Conservation (phyloP, 2,113 vertebrate species). For the Melanocharis versteri region DNA sequence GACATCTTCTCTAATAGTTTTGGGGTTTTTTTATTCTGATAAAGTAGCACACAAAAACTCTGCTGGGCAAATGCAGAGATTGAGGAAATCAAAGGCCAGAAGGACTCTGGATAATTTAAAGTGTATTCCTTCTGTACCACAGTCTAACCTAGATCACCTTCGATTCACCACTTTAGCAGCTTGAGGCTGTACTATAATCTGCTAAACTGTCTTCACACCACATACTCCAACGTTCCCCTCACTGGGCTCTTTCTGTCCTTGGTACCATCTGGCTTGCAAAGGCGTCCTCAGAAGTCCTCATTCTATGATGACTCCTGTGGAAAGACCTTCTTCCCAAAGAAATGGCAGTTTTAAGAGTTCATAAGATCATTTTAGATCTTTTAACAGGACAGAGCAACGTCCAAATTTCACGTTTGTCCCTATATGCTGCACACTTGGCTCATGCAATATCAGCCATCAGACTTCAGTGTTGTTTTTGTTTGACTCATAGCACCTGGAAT, state of each 20-base stretch:
- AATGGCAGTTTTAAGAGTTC: neutral
- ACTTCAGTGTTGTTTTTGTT: neutral
- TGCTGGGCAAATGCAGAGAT: neutral
- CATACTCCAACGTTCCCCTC: neutral
- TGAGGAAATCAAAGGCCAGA: neutral
- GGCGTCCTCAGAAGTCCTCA: slow-evolving; percentile 3
- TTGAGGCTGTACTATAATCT: neutral
- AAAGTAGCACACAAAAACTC: neutral
- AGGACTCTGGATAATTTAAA: neutral
- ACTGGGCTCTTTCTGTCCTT: slow-evolving; percentile 29
- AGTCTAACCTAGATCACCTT: slow-evolving; percentile 37
- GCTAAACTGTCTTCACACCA: neutral
- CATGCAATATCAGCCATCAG: neutral
- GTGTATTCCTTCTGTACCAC: neutral
- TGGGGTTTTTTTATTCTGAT: neutral
- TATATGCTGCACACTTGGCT: neutral
- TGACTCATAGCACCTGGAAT: neutral
- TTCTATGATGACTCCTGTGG: neutral
- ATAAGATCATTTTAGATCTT: neutral
- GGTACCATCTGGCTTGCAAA: slow-evolving; percentile 42
- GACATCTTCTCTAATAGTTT: neutral
- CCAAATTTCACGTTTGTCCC: neutral
- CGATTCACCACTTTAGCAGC: neutral
- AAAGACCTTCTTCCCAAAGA: neutral
- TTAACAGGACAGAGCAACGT: neutral